phyloP scores from a whole-genome alignment of 2,797 vertebrate species.

The Pangasius sanitwongsei region DNA sequence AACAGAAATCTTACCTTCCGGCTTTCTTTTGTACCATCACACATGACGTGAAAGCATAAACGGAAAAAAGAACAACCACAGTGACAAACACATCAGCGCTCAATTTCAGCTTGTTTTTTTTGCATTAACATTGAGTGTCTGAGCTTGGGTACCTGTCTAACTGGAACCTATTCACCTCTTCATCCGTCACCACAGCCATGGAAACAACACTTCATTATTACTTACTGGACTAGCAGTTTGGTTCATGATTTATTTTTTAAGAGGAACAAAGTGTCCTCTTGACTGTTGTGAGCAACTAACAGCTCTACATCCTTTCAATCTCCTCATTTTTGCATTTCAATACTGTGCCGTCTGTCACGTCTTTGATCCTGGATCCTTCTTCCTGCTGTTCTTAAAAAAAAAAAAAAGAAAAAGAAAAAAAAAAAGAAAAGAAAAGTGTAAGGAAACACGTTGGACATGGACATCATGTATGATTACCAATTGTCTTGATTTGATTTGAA shows the following conservation, averaged over 20 bases:
- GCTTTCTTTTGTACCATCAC: not conserved
- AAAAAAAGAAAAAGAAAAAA: not conserved
- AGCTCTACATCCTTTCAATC: not conserved
- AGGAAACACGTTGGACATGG: slow-evolving; percentile 17
- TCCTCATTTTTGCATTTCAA: slow-evolving; percentile 5
- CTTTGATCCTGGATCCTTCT: slow-evolving; percentile 22
- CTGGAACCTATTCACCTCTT: slow-evolving; percentile 14
- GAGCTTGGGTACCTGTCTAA: slow-evolving; percentile 3
- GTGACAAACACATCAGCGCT: not conserved
- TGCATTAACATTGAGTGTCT: slow-evolving; percentile 18
- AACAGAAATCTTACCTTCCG: slow-evolving; percentile 10
- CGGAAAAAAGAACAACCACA: slow-evolving; percentile 7
- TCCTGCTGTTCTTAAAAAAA: not conserved
- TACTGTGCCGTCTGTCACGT: not conserved
- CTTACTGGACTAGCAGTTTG: slow-evolving; percentile 22
- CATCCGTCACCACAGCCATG: slow-evolving; percentile 17
- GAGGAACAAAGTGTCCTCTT: not conserved
- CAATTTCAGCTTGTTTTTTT: not conserved
- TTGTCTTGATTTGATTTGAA: slow-evolving; percentile 12
- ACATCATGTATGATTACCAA: not conserved
- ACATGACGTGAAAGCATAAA: not conserved
- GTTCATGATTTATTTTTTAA: not conserved
- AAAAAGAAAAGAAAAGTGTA: not conserved
- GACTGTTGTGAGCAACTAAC: not conserved
- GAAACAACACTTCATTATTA: slow-evolving; percentile 19